Evolutionary conservation across 2,113 vertebrate species (phyloP).

Genomic region (Emydura subglobosa): DNA sequence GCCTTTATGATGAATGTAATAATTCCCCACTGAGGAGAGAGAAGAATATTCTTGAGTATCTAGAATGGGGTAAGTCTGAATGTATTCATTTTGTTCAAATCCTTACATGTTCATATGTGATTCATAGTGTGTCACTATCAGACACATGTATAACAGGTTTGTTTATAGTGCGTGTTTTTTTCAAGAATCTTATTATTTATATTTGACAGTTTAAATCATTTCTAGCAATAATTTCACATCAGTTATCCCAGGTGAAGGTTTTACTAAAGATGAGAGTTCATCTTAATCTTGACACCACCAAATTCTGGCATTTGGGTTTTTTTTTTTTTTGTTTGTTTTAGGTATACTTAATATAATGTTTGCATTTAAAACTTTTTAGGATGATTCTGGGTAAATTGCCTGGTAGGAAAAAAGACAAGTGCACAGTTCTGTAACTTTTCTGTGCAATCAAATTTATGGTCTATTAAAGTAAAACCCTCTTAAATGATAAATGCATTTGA

Average conservation of each 20-base stretch:
- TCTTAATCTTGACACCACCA: neutral
- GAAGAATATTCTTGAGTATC: slow-evolving; percentile 95
- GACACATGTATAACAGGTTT: slow-evolving; percentile 18
- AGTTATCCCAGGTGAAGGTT: neutral
- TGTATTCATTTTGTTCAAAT: slow-evolving; percentile 49
- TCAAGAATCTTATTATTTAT: neutral
- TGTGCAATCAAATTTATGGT: neutral
- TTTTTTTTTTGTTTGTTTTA: neutral
- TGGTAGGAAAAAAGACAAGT: neutral
- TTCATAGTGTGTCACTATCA: slow-evolving; percentile 25
- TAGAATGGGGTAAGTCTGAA: slow-evolving; percentile 94
- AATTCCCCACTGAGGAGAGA: slow-evolving; percentile 95
- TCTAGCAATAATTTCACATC: neutral
- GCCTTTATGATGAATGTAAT: slow-evolving; percentile 98
- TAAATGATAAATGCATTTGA: neutral
- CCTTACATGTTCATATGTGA: neutral
- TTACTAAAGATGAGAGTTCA: neutral
- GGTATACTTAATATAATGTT: slow-evolving; percentile 35
- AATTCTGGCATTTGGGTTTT: neutral
- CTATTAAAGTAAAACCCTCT: slow-evolving; percentile 1
- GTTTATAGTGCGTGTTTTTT: slow-evolving; percentile 39
- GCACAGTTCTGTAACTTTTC: neutral
- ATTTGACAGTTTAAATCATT: neutral
- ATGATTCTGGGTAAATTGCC: slow-evolving; percentile 2
- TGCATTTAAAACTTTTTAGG: slow-evolving; percentile 30